Percentiles rank a stretch among this genome's conserved stretches.
Conservation (phyloP, 2,888 invertebrate species). For the Cheilosia vernalis region DNA sequence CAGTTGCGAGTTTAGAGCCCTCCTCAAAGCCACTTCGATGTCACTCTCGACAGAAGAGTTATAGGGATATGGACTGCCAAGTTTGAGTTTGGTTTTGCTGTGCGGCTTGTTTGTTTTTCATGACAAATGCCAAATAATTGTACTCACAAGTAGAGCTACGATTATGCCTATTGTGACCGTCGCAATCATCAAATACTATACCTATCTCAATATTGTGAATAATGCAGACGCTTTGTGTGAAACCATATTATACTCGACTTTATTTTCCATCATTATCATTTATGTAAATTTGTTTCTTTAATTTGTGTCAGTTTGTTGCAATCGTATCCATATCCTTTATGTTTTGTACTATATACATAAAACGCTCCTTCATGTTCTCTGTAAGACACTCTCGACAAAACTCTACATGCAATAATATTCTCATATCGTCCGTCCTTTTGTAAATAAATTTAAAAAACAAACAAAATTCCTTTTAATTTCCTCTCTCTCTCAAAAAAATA, state of each 20-base stretch:
- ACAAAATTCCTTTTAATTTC: slow-evolving; percentile 4
- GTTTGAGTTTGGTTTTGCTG: too few species aligned
- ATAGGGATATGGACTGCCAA: too few species aligned
- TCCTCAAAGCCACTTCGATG: too few species aligned
- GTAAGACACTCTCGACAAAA: slow-evolving; percentile 5
- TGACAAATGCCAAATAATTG: background rate
- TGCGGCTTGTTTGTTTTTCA: too few species aligned
- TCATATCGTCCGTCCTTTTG: slow-evolving; percentile 10
- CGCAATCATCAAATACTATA: background rate
- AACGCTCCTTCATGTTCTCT: slow-evolving; percentile 10
- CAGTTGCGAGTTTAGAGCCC: too few species aligned
- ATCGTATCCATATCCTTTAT: background rate
- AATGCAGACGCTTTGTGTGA: slow-evolving; percentile 16
- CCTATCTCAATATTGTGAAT: slow-evolving; percentile 5
- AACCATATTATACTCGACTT: background rate
- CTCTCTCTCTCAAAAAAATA: background rate
- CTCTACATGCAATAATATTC: background rate
- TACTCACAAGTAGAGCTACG: background rate
- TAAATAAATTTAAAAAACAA: slow-evolving; percentile 21
- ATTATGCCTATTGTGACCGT: background rate
- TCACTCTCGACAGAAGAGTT: too few species aligned
- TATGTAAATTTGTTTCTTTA: background rate
- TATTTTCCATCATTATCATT: background rate
- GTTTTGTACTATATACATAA: slow-evolving; percentile 8
- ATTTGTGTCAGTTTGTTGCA: slow-evolving; percentile 18